phyloP scores from a whole-genome alignment of 2,113 vertebrate species.

The Barnardius zonarius region DNA sequence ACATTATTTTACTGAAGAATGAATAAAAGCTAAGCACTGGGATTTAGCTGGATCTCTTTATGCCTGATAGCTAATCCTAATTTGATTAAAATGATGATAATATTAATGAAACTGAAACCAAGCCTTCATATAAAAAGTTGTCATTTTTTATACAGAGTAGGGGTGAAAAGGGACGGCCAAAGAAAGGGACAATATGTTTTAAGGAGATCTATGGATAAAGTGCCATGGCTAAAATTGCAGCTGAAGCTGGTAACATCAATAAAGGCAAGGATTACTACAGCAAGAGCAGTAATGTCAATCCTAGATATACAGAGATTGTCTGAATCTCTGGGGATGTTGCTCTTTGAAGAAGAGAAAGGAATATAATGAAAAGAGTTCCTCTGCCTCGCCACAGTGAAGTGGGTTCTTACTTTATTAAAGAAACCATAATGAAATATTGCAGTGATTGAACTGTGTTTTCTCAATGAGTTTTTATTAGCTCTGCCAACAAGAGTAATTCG shows the following conservation, averaged over 20 bases:
- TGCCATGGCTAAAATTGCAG: background rate
- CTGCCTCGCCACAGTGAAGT: background rate
- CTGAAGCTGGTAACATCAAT: slow-evolving; percentile 1
- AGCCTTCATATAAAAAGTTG: background rate
- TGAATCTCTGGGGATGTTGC: slow-evolving; percentile 7
- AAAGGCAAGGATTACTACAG: slow-evolving; percentile 1
- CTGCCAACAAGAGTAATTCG: background rate
- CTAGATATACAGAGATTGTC: background rate
- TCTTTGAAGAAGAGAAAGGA: background rate
- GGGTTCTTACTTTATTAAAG: background rate
- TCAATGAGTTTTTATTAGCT: slow-evolving; percentile 2
- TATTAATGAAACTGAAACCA: slow-evolving; percentile 16
- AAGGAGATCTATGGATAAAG: slow-evolving; percentile 13
- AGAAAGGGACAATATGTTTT: background rate
- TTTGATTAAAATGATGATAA: slow-evolving; percentile 25
- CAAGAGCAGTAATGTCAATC: background rate
- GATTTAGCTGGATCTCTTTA: slow-evolving; percentile 13
- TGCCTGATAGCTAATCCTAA: slow-evolving; percentile 37
- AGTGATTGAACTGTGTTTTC: background rate
- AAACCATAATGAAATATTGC: background rate
- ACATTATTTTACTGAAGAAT: slow-evolving; percentile 9
- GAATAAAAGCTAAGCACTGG: background rate
- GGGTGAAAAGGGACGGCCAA: background rate
- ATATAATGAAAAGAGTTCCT: background rate
- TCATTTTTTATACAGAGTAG: background rate